Conservation (phyloP, 2,888 invertebrate genomes). For the Panorpa germanica region DNA sequence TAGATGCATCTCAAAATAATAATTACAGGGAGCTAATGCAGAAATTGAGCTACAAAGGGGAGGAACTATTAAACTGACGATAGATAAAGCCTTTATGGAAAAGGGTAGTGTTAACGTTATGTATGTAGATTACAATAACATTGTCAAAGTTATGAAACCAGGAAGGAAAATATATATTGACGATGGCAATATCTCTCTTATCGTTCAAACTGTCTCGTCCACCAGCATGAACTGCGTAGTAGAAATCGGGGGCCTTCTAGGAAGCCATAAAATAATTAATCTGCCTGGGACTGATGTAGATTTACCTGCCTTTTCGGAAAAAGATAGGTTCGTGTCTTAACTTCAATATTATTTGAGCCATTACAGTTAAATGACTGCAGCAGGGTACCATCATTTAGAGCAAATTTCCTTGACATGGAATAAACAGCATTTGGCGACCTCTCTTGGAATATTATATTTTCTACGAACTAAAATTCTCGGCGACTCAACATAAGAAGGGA, state of each 20-base stretch:
- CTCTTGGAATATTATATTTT: too few species aligned
- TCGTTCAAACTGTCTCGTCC: constrained; percentile 42
- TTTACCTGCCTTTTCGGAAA: constrained; percentile 91
- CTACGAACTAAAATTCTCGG: too few species aligned
- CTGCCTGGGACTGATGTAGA: constrained; percentile 89
- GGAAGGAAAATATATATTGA: constrained; percentile 74
- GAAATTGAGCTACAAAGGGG: constrained; percentile 71
- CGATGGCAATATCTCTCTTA: constrained; percentile 76
- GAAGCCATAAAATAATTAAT: constrained; percentile 84
- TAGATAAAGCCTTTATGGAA: constrained; percentile 49
- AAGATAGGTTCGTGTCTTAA: constrained; percentile 91
- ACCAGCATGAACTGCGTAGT: constrained; percentile 45
- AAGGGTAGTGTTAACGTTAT: constrained; percentile 48
- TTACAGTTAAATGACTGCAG: too few species aligned
- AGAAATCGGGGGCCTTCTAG: constrained; percentile 79
- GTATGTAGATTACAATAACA: constrained; percentile 78
- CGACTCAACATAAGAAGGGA: too few species aligned
- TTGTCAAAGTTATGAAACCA: constrained; percentile 63
- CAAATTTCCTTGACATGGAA: too few species aligned
- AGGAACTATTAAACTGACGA: constrained; percentile 55
- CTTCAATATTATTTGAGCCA: too few species aligned
- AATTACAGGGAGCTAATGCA: constrained; percentile 54
- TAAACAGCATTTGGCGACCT: too few species aligned
- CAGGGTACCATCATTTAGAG: too few species aligned
- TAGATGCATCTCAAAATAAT: constrained; percentile 17